Conservation (phyloP, 2,888 invertebrate species). For the Drosophila borealis region DNA sequence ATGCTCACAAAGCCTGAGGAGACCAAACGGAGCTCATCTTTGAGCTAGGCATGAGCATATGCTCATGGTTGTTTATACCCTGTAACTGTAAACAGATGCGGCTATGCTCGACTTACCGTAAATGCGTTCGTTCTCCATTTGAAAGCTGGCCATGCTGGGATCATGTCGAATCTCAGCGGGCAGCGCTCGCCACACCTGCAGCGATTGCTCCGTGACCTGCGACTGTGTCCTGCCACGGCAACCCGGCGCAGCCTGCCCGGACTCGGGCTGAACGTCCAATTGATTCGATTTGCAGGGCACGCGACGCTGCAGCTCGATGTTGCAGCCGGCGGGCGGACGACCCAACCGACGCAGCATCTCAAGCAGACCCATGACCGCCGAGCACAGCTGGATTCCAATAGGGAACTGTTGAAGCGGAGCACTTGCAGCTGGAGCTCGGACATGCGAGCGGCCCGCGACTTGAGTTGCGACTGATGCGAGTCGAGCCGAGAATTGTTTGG, state of each 20-base stretch:
- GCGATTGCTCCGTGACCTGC: constrained; percentile 87
- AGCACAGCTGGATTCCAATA: neutral
- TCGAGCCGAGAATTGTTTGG: constrained; percentile 46
- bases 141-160: constrained; percentile 88
- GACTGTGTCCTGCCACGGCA: neutral
- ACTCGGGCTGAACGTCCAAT: constrained; percentile 19
- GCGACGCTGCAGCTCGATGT: constrained; percentile 74
- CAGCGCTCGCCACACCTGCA: constrained; percentile 88
- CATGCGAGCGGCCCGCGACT: constrained; percentile 60
- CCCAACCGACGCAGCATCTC: constrained; percentile 67
- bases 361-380: constrained; percentile 74
- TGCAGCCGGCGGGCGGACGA: constrained; percentile 53
- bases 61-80: neutral
- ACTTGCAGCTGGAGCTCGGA: constrained; percentile 13
- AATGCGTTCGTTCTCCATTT: constrained; percentile 84
- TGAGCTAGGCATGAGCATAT: too few species aligned
- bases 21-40: too few species aligned
- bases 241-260: neutral
- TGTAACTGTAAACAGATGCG: neutral
- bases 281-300: constrained; percentile 46
- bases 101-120: constrained; percentile 76
- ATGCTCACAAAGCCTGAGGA: too few species aligned
- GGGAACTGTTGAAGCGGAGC: neutral
- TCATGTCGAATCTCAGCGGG: constrained; percentile 89
- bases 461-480: constrained; percentile 60